Percentiles rank a stretch among this genome's conserved stretches.
Evolutionary conservation across 2,888 invertebrate genomes (phyloP).

Genomic region (Eugnorisma glareosa): DNA sequence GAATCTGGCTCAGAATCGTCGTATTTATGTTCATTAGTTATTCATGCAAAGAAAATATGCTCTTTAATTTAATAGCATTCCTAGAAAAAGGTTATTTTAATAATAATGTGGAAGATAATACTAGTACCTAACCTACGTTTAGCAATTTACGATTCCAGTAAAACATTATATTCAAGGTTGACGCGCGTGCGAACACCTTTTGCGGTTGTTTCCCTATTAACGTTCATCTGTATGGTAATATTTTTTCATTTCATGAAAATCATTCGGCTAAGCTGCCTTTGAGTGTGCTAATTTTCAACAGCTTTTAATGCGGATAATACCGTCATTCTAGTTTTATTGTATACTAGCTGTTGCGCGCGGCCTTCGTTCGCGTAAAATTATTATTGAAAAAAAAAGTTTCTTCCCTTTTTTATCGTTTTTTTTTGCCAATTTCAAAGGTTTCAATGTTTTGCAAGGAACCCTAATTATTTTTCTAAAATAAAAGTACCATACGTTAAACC

Average conservation of each 20-base stretch:
- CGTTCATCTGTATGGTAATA: slow-evolving; percentile 64
- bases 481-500: no score
- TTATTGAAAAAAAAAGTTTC: no score
- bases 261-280: slow-evolving; percentile 20
- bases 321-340: slow-evolving; percentile 14
- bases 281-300: background rate
- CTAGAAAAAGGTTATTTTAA: background rate
- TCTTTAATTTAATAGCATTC: background rate
- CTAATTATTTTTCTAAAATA: no score
- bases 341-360: no score
- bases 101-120: background rate
- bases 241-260: slow-evolving; percentile 61
- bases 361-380: no score
- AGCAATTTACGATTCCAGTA: slow-evolving; percentile 34
- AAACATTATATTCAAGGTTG: slow-evolving; percentile 41
- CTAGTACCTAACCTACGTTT: slow-evolving; percentile 4
- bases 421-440: no score
- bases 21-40: background rate
- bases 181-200: slow-evolving; percentile 39
- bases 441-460: no score
- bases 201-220: slow-evolving; percentile 52
- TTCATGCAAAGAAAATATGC: background rate
- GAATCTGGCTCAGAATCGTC: background rate
- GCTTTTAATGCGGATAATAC: background rate
- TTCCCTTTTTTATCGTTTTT: no score